Base-by-base conservation (phyloP, 2,113 vertebrate genomes). In the Delphinus delphis region DNA sequence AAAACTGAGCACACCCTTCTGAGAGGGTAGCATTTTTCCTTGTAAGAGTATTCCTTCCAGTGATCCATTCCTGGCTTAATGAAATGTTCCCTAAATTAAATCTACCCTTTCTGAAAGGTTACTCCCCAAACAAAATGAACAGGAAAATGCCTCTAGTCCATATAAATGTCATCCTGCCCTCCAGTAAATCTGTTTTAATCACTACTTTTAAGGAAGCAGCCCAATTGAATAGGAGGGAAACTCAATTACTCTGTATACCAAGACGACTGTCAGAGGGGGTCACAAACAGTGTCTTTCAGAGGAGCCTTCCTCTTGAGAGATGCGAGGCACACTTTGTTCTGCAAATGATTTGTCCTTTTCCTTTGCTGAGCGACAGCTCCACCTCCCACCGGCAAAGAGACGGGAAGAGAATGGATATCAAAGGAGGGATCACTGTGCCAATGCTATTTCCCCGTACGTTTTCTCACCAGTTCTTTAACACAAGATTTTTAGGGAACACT, bases 171-270 rank as follows among this genome's bases (percentile, higher is more conserved):
- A 98, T 92, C 90, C 98, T 87, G 82, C 97, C 97, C 98, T 93
- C 84, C 98, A 97, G 88, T 97, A 98, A 98, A 93, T 98, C 97
- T 97, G 90, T 92, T 98, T 97, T 98, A 98, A 98, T 98, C 97
- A 97, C 80, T 87, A 4, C 38, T 31, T 88, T 96, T 94, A 93
- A 98, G 97, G 36, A 93, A 95, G 97, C 50, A 50, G 90, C 88
- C 90, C 84, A 26, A 65, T 47, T 65, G 96, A 98, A 96, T 95
- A 97, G 63, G 96, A 96, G 83, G 88, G 93, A 96, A 97, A 98
- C 97, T 98, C 98, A 98, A 98, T 98, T 96, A 93, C 80, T 79
- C 67, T 12, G 90, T 20, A 31, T 10, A 84, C 67, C 50, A 38
- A 81, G 83, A 44, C 18, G 95, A 97, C 96, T 98, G 93, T 95